Percentiles rank a stretch among this genome's conserved stretches.
Conservation (phyloP, 1,140 invertebrate genomes). For the Lethocerus indicus region DNA sequence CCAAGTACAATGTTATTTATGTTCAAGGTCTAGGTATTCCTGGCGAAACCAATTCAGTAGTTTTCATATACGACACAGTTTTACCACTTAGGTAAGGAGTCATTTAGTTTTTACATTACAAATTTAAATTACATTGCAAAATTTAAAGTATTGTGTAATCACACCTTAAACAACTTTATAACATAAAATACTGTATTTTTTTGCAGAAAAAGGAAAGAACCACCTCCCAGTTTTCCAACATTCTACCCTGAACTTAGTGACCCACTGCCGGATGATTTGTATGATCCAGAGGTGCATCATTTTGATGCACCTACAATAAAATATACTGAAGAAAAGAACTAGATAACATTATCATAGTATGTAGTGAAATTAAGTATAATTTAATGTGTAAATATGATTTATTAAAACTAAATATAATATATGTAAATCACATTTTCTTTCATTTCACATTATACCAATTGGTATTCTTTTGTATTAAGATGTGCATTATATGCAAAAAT, state of each 20-base stretch:
- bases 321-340: conserved; percentile 38
- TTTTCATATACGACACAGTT: conserved; percentile 66
- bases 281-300: conserved; percentile 46
- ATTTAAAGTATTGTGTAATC: neutral
- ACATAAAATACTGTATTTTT: conserved; percentile 8
- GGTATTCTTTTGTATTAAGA: too few species aligned
- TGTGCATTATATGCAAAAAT: too few species aligned
- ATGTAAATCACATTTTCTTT: too few species aligned
- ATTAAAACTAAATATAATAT: too few species aligned
- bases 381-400: too few species aligned
- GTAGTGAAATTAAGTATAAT: too few species aligned
- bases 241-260: conserved; percentile 37
- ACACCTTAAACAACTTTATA: neutral
- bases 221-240: conserved; percentile 67
- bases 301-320: conserved; percentile 50
- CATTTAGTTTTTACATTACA: neutral
- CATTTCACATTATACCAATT: too few species aligned
- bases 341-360: too few species aligned
- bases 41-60: conserved; percentile 61
- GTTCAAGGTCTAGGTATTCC: conserved; percentile 63
- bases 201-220: conserved; percentile 29
- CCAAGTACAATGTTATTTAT: conserved; percentile 85
- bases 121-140: neutral
- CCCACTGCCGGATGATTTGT: conserved; percentile 49
- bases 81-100: conserved; percentile 32